Evolutionary conservation across 2,888 invertebrate species (phyloP).

Genomic region (Habrosyne pyritoides): DNA sequence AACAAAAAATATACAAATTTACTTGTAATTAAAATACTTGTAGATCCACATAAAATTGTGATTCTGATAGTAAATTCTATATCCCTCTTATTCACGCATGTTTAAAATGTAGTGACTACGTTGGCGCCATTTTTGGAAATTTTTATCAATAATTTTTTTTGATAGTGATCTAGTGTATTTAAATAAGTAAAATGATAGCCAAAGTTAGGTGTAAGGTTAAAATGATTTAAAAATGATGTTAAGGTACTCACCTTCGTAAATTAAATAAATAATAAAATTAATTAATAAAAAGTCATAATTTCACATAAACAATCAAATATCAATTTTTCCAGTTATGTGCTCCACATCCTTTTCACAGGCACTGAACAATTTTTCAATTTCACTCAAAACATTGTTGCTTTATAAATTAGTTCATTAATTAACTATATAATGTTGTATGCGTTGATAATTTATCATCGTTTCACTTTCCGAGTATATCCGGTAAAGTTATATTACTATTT

Average conservation of each 20-base stretch:
- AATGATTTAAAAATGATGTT: no score
- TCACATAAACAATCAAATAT: not conserved
- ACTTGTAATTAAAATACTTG: no score
- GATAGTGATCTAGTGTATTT: no score
- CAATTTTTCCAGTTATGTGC: not conserved
- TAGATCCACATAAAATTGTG: no score
- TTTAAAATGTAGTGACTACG: no score
- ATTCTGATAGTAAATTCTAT: no score
- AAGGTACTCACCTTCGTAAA: not conserved
- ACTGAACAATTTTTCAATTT: slow-evolving; percentile 52
- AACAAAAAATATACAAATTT: no score
- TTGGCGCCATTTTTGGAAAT: no score
- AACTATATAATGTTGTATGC: slow-evolving; percentile 48
- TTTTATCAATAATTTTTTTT: no score
- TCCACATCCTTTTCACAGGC: slow-evolving; percentile 46
- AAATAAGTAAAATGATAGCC: no score
- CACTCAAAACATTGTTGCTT: slow-evolving; percentile 47
- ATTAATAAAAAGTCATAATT: not conserved
- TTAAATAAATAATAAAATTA: not conserved
- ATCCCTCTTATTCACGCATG: no score
- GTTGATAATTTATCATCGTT: slow-evolving; percentile 41
- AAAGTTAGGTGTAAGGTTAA: no score
- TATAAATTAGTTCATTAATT: slow-evolving; percentile 29
- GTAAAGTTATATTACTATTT: slow-evolving; percentile 55
- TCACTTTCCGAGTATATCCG: slow-evolving; percentile 48